These are phyloP conservation scores for Heptranchias perlo DNA, from an alignment of 2,113 vertebrate genomes.

Conservation along the genomic window DNA sequence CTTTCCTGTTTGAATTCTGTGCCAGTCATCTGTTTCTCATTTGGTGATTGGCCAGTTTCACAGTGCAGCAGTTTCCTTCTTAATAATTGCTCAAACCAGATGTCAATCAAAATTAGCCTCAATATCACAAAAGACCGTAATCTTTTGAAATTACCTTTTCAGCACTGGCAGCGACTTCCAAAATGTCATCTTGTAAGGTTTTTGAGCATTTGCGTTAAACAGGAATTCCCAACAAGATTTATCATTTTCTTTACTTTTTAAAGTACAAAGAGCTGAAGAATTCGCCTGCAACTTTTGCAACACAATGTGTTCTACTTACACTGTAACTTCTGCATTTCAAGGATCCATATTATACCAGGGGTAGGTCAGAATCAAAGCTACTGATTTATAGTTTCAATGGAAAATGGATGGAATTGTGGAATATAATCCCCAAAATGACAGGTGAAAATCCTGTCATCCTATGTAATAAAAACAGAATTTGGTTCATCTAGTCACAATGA, in stretches of 20 bases:
- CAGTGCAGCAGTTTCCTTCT: not conserved
- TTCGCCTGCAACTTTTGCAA: not conserved
- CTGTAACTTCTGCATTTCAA: not conserved
- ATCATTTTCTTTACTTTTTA: not conserved
- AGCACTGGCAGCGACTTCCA: not conserved
- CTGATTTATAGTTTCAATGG: not conserved
- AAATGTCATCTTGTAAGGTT: not conserved
- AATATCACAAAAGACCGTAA: not conserved
- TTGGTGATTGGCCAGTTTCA: slow-evolving; percentile 26
- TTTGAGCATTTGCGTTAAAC: not conserved
- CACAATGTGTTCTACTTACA: not conserved
- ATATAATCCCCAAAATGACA: not conserved
- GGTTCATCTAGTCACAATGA: not conserved
- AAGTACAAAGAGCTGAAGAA: not conserved
- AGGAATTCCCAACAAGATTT: not conserved
- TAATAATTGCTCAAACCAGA: slow-evolving; percentile 14
- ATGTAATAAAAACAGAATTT: not conserved
- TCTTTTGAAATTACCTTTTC: not conserved
- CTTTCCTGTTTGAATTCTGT: not conserved
- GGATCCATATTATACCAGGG: not conserved
- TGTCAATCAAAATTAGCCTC: slow-evolving; percentile 17
- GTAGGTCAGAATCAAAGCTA: not conserved
- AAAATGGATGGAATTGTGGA: not conserved
- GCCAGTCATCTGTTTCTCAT: slow-evolving; percentile 33
- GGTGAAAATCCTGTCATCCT: not conserved